Evolutionary conservation across 1,140 invertebrate species (phyloP).

Genomic region (Fopius arisanus): DNA sequence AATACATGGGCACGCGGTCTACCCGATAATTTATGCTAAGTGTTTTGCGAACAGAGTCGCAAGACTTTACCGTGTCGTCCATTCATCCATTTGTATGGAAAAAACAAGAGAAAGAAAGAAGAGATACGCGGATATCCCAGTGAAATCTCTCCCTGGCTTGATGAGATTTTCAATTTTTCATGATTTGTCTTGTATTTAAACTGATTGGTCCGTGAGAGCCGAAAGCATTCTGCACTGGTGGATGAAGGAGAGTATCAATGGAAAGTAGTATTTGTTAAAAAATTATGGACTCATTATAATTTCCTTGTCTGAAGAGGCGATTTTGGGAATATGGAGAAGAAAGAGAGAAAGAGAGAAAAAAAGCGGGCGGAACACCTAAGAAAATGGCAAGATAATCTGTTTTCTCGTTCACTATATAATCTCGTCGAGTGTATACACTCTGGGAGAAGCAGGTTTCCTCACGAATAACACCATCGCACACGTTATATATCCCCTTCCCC

Average conservation of each 20-base stretch:
- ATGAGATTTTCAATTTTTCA: not conserved
- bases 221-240: not conserved
- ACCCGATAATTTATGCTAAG: conserved; percentile 50
- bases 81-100: conserved; percentile 38
- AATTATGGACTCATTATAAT: conserved; percentile 5
- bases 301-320: not conserved
- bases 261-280: not conserved
- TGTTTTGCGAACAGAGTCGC: conserved; percentile 42
- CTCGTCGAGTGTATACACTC: conserved; percentile 3
- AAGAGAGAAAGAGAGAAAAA: not conserved
- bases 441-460: conserved; percentile 7
- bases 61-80: conserved; percentile 38
- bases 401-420: conserved; percentile 7
- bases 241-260: not conserved
- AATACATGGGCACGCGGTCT: conserved; percentile 27
- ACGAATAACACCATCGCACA: conserved; percentile 12
- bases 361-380: not conserved
- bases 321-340: not conserved
- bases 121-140: not conserved
- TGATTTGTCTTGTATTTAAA: not conserved
- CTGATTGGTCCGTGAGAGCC: not conserved
- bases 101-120: not conserved
- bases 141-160: not conserved
- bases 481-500: not conserved
- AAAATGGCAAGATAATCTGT: conserved; percentile 6